Conservation (phyloP, 2,113 vertebrate genomes). For the Oreochromis spilurus region DNA sequence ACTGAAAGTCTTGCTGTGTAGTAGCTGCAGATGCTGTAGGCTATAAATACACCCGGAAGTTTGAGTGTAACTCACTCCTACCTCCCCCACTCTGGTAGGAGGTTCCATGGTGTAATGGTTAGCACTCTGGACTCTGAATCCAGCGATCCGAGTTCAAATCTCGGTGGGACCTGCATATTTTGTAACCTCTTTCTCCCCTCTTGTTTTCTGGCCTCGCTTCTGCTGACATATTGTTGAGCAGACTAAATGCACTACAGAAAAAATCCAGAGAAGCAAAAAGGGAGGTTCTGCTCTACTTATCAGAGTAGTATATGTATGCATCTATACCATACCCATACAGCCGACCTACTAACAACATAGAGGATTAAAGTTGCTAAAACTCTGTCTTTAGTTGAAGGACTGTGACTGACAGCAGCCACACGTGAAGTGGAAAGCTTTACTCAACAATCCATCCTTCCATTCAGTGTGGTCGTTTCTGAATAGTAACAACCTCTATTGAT, state of each 20-base stretch:
- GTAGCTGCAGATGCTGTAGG: rapidly evolving
- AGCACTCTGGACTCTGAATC: constrained; percentile 82
- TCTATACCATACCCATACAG: neutral
- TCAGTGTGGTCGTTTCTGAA: neutral
- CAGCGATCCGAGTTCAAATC: constrained; percentile 76
- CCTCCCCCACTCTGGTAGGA: rapidly evolving
- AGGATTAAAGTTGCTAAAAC: neutral
- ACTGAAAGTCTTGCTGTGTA: neutral
- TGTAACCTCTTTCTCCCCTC: neutral
- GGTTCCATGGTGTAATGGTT: constrained; percentile 74
- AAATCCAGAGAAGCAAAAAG: neutral
- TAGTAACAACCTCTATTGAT: neutral
- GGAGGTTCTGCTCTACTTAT: neutral
- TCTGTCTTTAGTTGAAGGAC: neutral
- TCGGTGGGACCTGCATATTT: constrained; percentile 51
- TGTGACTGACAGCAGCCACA: neutral
- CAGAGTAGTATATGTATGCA: neutral
- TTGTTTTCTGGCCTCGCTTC: neutral
- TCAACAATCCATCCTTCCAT: neutral
- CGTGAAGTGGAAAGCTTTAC: neutral
- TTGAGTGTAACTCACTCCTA: rapidly evolving
- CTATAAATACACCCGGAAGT: neutral
- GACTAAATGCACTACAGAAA: neutral
- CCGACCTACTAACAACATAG: neutral
- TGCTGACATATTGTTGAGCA: neutral